phyloP scores from a whole-genome alignment of 2,797 vertebrate genomes.

The Malurus leucopterus region DNA sequence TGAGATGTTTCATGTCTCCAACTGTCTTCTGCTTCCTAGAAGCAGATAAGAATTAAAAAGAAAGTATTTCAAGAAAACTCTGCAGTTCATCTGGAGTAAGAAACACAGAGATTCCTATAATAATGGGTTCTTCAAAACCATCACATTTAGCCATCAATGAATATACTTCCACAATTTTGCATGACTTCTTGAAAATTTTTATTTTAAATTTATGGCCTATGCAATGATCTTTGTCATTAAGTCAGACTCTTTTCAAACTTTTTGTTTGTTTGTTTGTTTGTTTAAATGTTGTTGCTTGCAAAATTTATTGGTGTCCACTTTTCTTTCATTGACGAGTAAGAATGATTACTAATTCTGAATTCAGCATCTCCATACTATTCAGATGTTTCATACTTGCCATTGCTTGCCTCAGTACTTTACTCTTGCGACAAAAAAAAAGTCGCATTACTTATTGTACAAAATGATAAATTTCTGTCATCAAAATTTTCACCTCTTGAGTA shows the following conservation, averaged over 20 bases:
- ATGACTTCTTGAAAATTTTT: background rate
- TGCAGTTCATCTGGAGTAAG: background rate
- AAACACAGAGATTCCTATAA: background rate
- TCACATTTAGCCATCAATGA: background rate
- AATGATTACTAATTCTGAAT: background rate
- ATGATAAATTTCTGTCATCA: background rate
- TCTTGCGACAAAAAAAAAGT: background rate
- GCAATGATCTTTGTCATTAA: background rate
- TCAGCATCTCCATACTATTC: background rate
- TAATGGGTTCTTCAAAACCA: background rate
- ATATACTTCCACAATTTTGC: background rate
- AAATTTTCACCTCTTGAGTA: background rate
- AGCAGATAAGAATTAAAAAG: background rate
- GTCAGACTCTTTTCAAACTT: background rate
- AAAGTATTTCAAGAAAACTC: background rate
- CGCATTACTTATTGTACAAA: background rate
- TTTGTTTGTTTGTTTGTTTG: background rate
- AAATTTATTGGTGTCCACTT: background rate
- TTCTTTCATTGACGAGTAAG: background rate
- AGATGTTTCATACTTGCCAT: rapidly evolving
- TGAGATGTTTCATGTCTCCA: background rate
- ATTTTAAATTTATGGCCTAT: background rate
- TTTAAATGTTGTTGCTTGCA: background rate
- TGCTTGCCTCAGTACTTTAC: background rate
- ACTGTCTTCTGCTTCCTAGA: background rate